These are phyloP conservation scores for Lamellibrachia columna DNA, from an alignment of 2,888 invertebrate species.

Conservation along the genomic window DNA sequence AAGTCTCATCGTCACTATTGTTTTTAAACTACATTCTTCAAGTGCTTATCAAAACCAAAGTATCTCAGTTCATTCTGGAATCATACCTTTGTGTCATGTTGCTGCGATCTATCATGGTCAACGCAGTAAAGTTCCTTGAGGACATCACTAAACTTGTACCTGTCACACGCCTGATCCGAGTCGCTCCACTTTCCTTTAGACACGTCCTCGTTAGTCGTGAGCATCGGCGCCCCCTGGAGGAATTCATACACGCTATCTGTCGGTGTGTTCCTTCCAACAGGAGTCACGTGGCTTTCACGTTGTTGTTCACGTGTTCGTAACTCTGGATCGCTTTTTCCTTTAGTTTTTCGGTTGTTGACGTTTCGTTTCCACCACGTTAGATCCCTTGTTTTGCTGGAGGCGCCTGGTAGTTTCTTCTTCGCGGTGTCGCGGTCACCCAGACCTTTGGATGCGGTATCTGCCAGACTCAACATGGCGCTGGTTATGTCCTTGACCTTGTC, in stretches of 20 bases:
- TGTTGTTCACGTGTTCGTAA: background rate
- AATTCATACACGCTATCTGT: background rate
- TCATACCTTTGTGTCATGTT: background rate
- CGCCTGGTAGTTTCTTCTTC: background rate
- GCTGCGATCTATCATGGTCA: background rate
- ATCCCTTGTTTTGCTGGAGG: background rate
- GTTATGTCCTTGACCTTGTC: constrained; percentile 34
- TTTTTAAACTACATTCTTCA: too few species aligned
- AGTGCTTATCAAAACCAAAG: too few species aligned
- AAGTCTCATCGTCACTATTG: too few species aligned
- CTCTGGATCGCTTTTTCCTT: background rate
- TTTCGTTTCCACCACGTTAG: background rate
- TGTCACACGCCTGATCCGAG: background rate
- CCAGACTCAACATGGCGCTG: constrained; percentile 23
- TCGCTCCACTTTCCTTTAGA: background rate
- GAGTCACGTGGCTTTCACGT: background rate
- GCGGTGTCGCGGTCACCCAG: background rate
- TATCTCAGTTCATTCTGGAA: background rate
- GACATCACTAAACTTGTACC: constrained; percentile 9
- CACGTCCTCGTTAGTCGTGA: background rate
- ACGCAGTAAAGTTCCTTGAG: background rate
- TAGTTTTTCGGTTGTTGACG: background rate
- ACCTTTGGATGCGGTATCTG: background rate
- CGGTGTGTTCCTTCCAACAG: background rate
- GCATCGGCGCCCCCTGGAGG: background rate